Base-by-base conservation (phyloP, 2,888 invertebrate species). In the Hedychridium roseum region DNA sequence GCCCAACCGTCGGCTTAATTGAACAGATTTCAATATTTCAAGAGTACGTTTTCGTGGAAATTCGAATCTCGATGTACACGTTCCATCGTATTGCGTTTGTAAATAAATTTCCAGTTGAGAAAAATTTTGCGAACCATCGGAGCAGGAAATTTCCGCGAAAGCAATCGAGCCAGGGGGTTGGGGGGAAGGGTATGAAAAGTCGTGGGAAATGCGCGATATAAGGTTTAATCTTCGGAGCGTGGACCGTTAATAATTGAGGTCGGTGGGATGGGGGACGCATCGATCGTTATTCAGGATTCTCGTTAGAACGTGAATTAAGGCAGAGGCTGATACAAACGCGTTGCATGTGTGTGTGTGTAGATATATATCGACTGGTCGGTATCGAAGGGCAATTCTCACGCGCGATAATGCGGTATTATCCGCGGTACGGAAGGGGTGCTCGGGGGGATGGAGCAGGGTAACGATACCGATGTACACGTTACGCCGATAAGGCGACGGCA, bases 301-400 rank as follows among this genome's bases (percentile, higher is more conserved):
- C 26, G 21, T 30, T 31, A 21, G 9, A 7, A 17, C 35, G 3
- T 23, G 37, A 18, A 42, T 42, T 42, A 42, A 21, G 23, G 21
- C 9, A 18, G 21, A 15, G 15, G 14, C 15, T 32, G 9, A 7
- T 17, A 36, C 17, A 6, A n/a, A n/a, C n/a, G n/a, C n/a, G n/a
- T n/a, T n/a, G n/a, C n/a, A n/a, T n/a, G n/a, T n/a, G n/a, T n/a
- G n/a, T n/a, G n/a, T n/a, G n/a, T n/a, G n/a, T n/a, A n/a, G n/a
- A n/a, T n/a, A n/a, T n/a, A 18, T 49, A 42, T 42, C 40, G 20
- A 35, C 11, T 5, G 21, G 31, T 2, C 31, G 35, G 18, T 50
- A 46, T 27, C 40, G 15, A 35, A 28, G 27, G 39, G 26, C 28
- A 4, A 36, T 50, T 50, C 20, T 42, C 39, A 45, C 43, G 26